Evolutionary conservation across 2,797 vertebrate genomes (phyloP).

Genomic region (Oryzias sinensis): DNA sequence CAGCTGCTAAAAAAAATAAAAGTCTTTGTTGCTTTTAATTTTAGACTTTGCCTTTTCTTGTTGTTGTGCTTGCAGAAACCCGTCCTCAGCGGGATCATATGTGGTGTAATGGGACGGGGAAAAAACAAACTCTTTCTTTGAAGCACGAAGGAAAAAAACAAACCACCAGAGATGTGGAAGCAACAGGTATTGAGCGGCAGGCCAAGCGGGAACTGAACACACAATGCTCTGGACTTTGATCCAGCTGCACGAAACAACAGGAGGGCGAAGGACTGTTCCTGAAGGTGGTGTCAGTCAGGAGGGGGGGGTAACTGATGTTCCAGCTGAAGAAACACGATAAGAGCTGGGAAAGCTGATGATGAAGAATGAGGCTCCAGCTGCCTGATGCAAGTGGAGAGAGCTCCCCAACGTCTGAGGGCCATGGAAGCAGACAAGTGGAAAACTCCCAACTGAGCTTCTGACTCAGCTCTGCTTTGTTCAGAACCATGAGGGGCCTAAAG

Average conservation of each 20-base stretch:
- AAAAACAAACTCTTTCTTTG: slow-evolving; percentile 28
- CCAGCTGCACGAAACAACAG: slow-evolving; percentile 26
- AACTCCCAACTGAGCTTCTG: slow-evolving; percentile 49
- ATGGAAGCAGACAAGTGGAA: slow-evolving; percentile 56
- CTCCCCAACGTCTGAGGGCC: slow-evolving; percentile 36
- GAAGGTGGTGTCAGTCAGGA: neutral
- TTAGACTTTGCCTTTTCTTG: neutral
- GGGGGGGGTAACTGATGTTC: slow-evolving; percentile 39
- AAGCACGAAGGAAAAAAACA: slow-evolving; percentile 24
- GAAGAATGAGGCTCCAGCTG: slow-evolving; percentile 4
- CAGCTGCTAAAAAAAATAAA: too few relatives aligned
- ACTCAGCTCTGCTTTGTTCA: slow-evolving; percentile 52
- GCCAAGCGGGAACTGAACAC: slow-evolving; percentile 17
- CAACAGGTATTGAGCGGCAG: slow-evolving; percentile 39
- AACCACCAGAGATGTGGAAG: slow-evolving; percentile 23
- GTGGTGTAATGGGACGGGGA: neutral
- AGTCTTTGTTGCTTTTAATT: neutral
- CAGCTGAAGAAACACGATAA: slow-evolving; percentile 69
- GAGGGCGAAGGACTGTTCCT: slow-evolving; percentile 4
- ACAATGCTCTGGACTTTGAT: slow-evolving; percentile 55
- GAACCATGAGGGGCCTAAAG: slow-evolving; percentile 29
- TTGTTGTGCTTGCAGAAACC: neutral
- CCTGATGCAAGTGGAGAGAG: slow-evolving; percentile 5
- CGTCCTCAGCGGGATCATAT: neutral
- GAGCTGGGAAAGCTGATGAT: slow-evolving; percentile 20